phyloP scores from a whole-genome alignment of 2,797 vertebrate species.

The Basileuterus tristriatus region DNA sequence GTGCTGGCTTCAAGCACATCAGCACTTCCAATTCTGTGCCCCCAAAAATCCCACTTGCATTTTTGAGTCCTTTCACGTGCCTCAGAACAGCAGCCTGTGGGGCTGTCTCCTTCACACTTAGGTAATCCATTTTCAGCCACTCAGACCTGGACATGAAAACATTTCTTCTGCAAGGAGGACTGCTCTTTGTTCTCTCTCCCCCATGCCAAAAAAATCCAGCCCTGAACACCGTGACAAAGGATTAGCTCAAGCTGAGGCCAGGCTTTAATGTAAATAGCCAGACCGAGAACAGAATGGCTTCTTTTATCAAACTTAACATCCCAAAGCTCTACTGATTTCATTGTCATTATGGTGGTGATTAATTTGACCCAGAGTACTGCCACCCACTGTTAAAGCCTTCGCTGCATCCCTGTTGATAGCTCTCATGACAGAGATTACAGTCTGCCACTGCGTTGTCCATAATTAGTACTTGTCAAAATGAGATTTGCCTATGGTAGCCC shows the following conservation, averaged over 20 bases:
- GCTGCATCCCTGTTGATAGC: conserved; percentile 34
- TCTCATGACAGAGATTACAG: conserved; percentile 65
- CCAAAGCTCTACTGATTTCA: conserved; percentile 67
- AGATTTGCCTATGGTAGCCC: conserved; percentile 40
- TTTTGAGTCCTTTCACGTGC: background rate
- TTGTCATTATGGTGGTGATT: conserved; percentile 63
- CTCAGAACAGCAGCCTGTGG: background rate
- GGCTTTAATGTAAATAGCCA: conserved; percentile 43
- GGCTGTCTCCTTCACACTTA: conserved; percentile 34
- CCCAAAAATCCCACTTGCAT: background rate
- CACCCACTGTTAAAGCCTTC: conserved; percentile 64
- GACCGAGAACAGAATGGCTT: conserved; percentile 53
- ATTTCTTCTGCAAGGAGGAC: background rate
- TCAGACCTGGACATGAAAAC: conserved; percentile 21
- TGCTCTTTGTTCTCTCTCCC: conserved; percentile 29
- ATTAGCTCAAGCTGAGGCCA: conserved; percentile 32
- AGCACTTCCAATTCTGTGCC: background rate
- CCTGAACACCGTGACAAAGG: conserved; percentile 33
- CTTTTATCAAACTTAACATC: conserved; percentile 64
- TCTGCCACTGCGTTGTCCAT: conserved; percentile 31
- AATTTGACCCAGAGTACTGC: conserved; percentile 64
- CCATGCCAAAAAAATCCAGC: background rate
- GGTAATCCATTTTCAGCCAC: conserved; percentile 13
- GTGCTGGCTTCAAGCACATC: background rate
- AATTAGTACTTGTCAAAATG: conserved; percentile 59